Percentiles rank a stretch among this genome's conserved stretches.
Evolutionary conservation across 2,888 invertebrate genomes (phyloP).

Genomic region (Acrobasis repandana): DNA sequence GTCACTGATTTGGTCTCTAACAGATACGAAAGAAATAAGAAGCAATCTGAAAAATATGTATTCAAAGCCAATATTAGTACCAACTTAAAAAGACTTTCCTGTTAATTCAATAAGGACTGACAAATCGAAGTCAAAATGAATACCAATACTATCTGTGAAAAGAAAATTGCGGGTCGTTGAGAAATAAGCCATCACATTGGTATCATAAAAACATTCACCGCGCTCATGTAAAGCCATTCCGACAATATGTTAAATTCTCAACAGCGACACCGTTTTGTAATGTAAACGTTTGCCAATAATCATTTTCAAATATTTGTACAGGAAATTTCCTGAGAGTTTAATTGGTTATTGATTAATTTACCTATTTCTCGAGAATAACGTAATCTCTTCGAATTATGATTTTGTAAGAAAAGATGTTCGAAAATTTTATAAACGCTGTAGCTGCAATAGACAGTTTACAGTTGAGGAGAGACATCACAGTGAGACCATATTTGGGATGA

Average conservation of each 20-base stretch:
- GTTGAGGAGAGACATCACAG: too few relatives aligned
- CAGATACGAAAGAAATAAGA: too few relatives aligned
- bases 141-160: neutral
- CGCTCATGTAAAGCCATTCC: slow-evolving; percentile 8
- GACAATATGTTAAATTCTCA: slow-evolving; percentile 12
- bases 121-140: neutral
- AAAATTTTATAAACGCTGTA: too few relatives aligned
- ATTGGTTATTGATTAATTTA: neutral
- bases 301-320: neutral
- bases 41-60: neutral
- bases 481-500: too few relatives aligned
- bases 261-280: slow-evolving; percentile 2
- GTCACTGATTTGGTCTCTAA: too few relatives aligned
- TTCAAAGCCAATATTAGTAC: neutral
- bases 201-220: slow-evolving; percentile 1
- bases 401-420: too few relatives aligned
- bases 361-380: too few relatives aligned
- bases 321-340: neutral
- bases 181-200: slow-evolving; percentile 7
- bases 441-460: too few relatives aligned
- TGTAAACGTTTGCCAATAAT: neutral
- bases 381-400: too few relatives aligned
- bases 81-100: neutral
- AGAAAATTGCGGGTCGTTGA: neutral
- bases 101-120: neutral